Evolutionary conservation across 1,140 invertebrate genomes (phyloP), one percentile per base, ranked within the genome.

Genomic region (Anagrus nilaparvatae): DNA sequence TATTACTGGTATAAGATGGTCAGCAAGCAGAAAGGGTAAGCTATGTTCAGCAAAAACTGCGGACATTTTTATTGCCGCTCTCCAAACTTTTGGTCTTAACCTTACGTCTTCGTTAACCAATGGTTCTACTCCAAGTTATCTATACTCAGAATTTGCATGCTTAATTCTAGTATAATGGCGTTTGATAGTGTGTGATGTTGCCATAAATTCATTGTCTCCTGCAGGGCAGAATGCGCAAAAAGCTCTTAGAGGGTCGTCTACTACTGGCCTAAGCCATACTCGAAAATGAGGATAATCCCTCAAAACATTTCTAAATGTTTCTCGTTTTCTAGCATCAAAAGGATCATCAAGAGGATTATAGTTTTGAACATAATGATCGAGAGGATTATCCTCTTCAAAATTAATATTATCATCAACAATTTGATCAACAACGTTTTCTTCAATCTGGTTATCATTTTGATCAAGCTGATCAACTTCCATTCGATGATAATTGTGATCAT

Each of bases 1-100:
- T 27, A 39, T 4, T 10, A 39, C 36, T 17, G 36, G n/a, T 27
- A 39, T 39, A 12, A 39, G 18, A 29, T 39, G 36, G 28, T 39
- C 16, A 12, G 36, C 36, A 3, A 39, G n/a, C 5, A 39, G 4
- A 28, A 28, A 39, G 12, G 36, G 14, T n/a, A 39, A 39, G 28
- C 16, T 39, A 13, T 39, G 36, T 20, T 39, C 24, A 4, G 36
- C 36, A 12, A 28, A 39, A 6, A 39, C 19, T 17, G 36, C 23
- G 9, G n/a, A 14, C 10, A 28, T 20, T 39, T 39, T 39, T 5
- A 28, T 16, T 28, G 10, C 5, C 5, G 36, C 24, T 13, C n/a
- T 6, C 12, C 13, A 3, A 9, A 39, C 36, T 28, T 39, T 39
- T 7, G 7, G 3, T 6, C 12, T 17, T 12, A 27, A 9, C 13